Base-by-base conservation (phyloP, 1,140 invertebrate genomes). In the Drosophila eugracilis region DNA sequence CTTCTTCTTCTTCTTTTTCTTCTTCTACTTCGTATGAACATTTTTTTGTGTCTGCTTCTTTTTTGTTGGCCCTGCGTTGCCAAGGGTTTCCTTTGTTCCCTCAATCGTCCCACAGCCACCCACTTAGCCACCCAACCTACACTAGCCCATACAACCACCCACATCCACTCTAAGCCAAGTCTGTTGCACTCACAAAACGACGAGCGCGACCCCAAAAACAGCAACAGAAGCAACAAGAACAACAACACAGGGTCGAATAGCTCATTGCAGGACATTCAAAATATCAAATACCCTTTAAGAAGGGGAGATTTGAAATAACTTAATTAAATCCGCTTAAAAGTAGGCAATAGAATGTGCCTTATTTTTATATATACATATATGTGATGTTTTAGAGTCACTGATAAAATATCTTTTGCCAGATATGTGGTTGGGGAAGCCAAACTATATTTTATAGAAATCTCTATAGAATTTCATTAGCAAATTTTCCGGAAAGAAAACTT, bases 61-160 rank as follows among this genome's bases (percentile, higher is more conserved):
- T 78, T 78, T 75, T 74, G 71, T 85, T 85, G 80, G 80, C 70
- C 76, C 80, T 85, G 84, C 89, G 89, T 90, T 90, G 84, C 89
- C 73, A 90, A 86, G 84, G 84, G 89, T 90, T 90, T 90, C 75
- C 89, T 90, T 90, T 90, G 89, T 90, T 90, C 63, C 63, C 49
- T 42, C 69, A 49, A 52, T 48, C 54, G 47, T 47, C 66, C 58
- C 45, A 58, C 50, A 41, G 30, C 14, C 55, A 17, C 36, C 49
- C 28, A 44, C 32, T 36, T 41, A 7, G 30, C 19, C 7, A 15
- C 15, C 54, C 47, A 58, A 22, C 22, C 17, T 5, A 19, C 9
- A 3, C 21, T 3, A 14, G 7, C 19, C 24, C 26, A 1, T 5
- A 1, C 19, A 24, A 14, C 15, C 37, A 19, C 14, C 37, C 22